Evolutionary conservation across 2,888 invertebrate species (phyloP).

Genomic region (Luperina nickerlii): DNA sequence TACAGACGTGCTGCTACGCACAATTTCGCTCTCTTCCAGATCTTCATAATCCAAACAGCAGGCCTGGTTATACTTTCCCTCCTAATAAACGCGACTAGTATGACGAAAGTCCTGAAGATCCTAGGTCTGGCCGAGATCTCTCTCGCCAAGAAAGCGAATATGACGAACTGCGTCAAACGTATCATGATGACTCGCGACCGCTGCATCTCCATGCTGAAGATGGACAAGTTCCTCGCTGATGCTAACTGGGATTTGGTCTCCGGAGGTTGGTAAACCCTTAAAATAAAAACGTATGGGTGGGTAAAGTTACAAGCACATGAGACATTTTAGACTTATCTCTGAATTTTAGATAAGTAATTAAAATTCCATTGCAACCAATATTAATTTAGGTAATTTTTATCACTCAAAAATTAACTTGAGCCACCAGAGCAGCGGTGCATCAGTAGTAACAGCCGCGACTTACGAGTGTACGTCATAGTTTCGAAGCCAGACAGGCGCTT

Average conservation of each 20-base stretch:
- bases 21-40: slow-evolving; percentile 65
- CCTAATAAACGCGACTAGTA: slow-evolving; percentile 90
- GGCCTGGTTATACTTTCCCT: slow-evolving; percentile 90
- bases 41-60: slow-evolving; percentile 90
- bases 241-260: slow-evolving; percentile 91
- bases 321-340: no score
- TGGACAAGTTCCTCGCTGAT: slow-evolving; percentile 92
- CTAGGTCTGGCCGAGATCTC: slow-evolving; percentile 89
- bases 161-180: slow-evolving; percentile 89
- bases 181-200: slow-evolving; percentile 86
- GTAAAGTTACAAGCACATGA: no score
- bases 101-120: slow-evolving; percentile 86
- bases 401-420: no score
- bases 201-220: slow-evolving; percentile 90
- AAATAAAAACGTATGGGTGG: no score
- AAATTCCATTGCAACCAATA: no score
- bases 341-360: no score
- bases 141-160: slow-evolving; percentile 88
- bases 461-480: no score
- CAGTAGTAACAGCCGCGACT: no score
- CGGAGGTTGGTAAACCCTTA: slow-evolving; percentile 70
- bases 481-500: no score
- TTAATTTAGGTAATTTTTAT: no score
- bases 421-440: no score
- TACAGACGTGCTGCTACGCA: neutral